Evolutionary conservation across 2,113 vertebrate genomes (phyloP).

Genomic region (Bubo bubo): DNA sequence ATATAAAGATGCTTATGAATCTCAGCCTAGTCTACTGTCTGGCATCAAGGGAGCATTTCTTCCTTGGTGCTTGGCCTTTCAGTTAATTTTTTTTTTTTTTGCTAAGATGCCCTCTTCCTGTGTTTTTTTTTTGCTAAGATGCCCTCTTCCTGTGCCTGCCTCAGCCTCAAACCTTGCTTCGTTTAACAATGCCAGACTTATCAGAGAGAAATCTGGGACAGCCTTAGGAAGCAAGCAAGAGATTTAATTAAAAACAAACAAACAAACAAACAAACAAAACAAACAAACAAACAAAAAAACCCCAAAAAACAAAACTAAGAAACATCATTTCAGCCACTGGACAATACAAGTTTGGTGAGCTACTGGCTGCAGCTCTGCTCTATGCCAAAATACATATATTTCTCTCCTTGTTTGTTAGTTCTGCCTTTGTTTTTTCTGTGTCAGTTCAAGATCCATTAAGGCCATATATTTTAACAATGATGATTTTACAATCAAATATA

Average conservation of each 20-base stretch:
- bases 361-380: not conserved
- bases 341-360: not conserved
- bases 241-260: not conserved
- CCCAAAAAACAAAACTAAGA: not conserved
- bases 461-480: conserved; percentile 45
- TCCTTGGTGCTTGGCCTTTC: not conserved
- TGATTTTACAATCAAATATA: conserved; percentile 39
- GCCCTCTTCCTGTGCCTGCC: not conserved
- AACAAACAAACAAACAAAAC: too few relatives aligned
- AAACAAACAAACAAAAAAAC: too few relatives aligned
- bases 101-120: not conserved
- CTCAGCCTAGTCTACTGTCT: not conserved
- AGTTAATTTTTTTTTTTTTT: not conserved
- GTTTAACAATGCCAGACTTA: not conserved
- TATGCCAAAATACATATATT: not conserved
- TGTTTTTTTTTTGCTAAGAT: not conserved
- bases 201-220: not conserved
- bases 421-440: not conserved
- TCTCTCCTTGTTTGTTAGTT: not conserved
- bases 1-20: not conserved
- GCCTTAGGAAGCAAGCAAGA: not conserved
- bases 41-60: not conserved
- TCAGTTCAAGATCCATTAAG: conserved; percentile 20
- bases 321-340: not conserved
- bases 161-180: not conserved